A percentile compares a stretch with the other conserved stretches of the same genome.
Conservation (phyloP, 2,888 invertebrate genomes). For the Tethea ocularis region DNA sequence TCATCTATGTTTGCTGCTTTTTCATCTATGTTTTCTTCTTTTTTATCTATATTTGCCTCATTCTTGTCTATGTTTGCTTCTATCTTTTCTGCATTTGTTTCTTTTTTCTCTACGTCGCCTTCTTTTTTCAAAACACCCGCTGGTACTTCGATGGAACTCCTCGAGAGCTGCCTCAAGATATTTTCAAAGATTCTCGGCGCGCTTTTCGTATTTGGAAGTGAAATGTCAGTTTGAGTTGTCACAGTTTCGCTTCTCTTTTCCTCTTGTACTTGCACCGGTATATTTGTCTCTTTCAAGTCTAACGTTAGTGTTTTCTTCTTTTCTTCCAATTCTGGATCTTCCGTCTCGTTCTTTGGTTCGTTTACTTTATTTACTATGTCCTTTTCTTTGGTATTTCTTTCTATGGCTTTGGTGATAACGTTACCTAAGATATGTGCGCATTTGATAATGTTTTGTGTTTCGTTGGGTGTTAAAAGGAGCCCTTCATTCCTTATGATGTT, state of each 20-base stretch:
- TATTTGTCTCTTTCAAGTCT: conserved; percentile 62
- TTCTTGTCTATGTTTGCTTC: too few relatives aligned
- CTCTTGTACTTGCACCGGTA: conserved; percentile 53
- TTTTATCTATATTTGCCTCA: too few relatives aligned
- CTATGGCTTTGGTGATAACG: conserved; percentile 67
- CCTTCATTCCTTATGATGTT: conserved; percentile 67
- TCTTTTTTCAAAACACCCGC: conserved; percentile 22
- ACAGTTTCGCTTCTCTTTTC: conserved; percentile 64
- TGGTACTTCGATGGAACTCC: conserved; percentile 63
- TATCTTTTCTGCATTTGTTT: too few relatives aligned
- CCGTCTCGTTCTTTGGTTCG: conserved; percentile 34
- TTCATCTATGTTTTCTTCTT: too few relatives aligned
- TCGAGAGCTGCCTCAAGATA: conserved; percentile 70
- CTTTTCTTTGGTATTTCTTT: conserved; percentile 53
- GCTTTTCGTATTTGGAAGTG: conserved; percentile 74
- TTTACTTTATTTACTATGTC: conserved; percentile 37
- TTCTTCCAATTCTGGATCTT: conserved; percentile 34
- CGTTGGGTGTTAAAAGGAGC: conserved; percentile 63
- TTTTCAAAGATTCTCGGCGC: conserved; percentile 79
- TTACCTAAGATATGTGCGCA: conserved; percentile 72
- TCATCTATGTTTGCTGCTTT: too few relatives aligned
- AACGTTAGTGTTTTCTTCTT: conserved; percentile 65
- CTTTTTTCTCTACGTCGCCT: too few relatives aligned
- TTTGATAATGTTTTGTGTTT: conserved; percentile 73
- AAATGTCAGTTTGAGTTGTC: conserved; percentile 76